These are phyloP conservation scores for Galago senegalensis DNA, from an alignment of 2,797 vertebrate species.

Conservation along the genomic window DNA sequence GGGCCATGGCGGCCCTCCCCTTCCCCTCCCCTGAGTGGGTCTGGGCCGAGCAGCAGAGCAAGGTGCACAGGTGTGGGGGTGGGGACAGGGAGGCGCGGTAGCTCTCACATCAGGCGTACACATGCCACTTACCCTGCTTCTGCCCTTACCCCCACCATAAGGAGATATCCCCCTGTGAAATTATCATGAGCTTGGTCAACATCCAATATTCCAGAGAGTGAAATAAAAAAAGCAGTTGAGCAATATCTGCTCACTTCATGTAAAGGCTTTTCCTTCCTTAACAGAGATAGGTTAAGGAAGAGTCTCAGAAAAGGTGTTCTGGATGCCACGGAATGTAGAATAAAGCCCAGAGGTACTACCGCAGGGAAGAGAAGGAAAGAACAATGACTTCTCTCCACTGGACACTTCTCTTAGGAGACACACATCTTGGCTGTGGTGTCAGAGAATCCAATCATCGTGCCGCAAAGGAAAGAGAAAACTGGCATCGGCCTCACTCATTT, in stretches of 20 bases:
- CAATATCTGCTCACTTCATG: background rate
- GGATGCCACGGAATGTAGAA: background rate
- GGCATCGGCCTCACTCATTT: background rate
- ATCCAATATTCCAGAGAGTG: background rate
- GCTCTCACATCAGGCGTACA: background rate
- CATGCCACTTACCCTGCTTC: background rate
- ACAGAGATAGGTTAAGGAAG: background rate
- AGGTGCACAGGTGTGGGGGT: background rate
- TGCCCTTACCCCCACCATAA: too few relatives aligned
- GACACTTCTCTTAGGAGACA: background rate
- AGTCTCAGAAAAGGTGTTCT: background rate
- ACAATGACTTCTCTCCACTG: background rate
- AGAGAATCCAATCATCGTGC: background rate
- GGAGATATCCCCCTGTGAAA: background rate
- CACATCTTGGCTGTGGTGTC: background rate
- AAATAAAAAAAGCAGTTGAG: background rate
- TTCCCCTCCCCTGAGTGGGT: background rate
- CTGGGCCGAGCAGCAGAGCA: background rate
- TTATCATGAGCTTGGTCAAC: background rate
- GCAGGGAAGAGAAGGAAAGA: background rate
- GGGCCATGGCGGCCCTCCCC: background rate
- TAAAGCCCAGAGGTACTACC: background rate
- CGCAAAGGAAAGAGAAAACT: background rate
- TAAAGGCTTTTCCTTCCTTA: background rate
- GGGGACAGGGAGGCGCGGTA: background rate